Evolutionary conservation across 2,888 invertebrate species (phyloP).

Genomic region (Acleris cristana): DNA sequence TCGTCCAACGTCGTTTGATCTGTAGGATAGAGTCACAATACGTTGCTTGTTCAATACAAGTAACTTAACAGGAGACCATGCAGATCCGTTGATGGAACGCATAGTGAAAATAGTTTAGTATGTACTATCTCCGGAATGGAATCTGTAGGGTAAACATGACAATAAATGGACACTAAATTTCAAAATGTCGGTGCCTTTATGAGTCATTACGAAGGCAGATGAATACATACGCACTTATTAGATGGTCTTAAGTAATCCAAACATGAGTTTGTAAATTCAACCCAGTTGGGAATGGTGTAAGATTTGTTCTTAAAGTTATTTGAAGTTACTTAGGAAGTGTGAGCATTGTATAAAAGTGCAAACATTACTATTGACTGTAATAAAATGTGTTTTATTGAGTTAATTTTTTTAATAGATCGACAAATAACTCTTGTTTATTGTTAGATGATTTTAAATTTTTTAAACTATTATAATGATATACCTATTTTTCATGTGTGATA

Average conservation of each 20-base stretch:
- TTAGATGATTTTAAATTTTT: not conserved
- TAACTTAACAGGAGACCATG: not conserved
- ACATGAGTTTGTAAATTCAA: not conserved
- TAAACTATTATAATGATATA: not conserved
- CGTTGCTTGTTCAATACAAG: slow-evolving; percentile 1
- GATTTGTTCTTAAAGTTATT: not conserved
- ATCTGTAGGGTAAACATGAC: slow-evolving; percentile 51
- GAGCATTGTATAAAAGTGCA: slow-evolving; percentile 54
- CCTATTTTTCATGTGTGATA: not conserved
- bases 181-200: slow-evolving; percentile 56
- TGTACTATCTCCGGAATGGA: slow-evolving; percentile 16
- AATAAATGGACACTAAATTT: slow-evolving; percentile 51
- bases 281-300: not conserved
- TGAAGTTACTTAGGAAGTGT: not conserved
- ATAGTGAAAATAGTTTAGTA: not conserved
- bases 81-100: not conserved
- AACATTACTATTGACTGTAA: slow-evolving; percentile 55
- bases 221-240: slow-evolving; percentile 42
- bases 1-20: not conserved
- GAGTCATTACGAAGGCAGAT: slow-evolving; percentile 57
- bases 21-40: not conserved
- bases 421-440: slow-evolving; percentile 41
- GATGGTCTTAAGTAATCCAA: slow-evolving; percentile 3
- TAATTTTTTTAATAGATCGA: slow-evolving; percentile 58
- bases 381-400: slow-evolving; percentile 62